Base-by-base conservation (phyloP, 2,888 invertebrate species). In the Eurytoma californica region DNA sequence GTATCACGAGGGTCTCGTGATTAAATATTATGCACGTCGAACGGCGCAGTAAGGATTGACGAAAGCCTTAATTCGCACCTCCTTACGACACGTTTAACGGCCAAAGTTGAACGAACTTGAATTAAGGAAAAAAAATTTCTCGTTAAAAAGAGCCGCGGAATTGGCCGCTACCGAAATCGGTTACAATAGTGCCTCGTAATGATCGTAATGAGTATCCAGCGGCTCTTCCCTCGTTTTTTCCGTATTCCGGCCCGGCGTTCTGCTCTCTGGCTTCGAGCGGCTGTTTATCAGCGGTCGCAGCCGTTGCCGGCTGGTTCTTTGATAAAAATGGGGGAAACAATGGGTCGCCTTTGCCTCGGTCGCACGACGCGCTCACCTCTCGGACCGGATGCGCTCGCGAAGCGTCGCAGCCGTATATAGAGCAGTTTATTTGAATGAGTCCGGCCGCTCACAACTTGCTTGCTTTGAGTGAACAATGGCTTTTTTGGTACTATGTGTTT, bases 281-380 rank as follows among this genome's bases (percentile, higher is more conserved):
- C 39, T 9, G 39, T 39, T 39, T 39, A 39, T 39, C 39, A 39
- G 39, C 39, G 39, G 53, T 2, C 0, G 53, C 63, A 18, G n/a
- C 39, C 39, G 39, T 63, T 47, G 63, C 61, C 63, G 13, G 16
- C 7, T n/a, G 30, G 28, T n/a, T 16, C 67, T 24, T 24, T 51
- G 67, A 67, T 67, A 67, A 67, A 67, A 67, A 67, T 53, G 53
- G 53, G 67, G 67, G 24, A 67, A 67, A 67, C 53, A 67, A 67
- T 67, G 67, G 53, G 24, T 47, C 18, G 47, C 18, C 18, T 60
- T 28, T 60, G 60, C 60, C 28, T 28, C 18, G 20, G 57, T 58
- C 12, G 30, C n/a, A 60, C 28, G 28, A 16, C 16, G 47, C n/a
- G 63, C 39, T 63, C n/a, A 13, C 63, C 66, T 3, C 12, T 47